Evolutionary conservation across 2,888 invertebrate species (phyloP), one percentile per base, ranked within the genome.

Genomic region (Prosapia bicincta): DNA sequence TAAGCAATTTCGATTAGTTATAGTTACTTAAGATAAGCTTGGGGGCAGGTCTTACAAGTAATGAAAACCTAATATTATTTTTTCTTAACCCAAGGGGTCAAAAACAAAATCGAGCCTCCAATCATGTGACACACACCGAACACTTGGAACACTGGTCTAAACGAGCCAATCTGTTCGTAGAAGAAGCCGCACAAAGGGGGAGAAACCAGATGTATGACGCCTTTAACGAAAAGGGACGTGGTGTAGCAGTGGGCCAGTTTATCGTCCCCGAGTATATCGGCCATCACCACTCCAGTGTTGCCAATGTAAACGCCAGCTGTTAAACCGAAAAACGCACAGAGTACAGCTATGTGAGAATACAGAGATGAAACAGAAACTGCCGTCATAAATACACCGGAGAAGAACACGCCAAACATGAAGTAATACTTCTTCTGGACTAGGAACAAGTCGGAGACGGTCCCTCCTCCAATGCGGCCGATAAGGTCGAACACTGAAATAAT

Each of bases 251-350:
- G 93, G 82, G 94, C 93, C 0, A 95, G 84, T n/a, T 93, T 88
- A 80, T 95, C 94, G 0, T 92, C 91, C 0, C 95, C 95, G 6
- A 95, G 83, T 91, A 95, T 91, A 82, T 95, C 95, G 0, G 94
- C 93, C 93, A 95, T 94, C 3, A 95, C 93, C 43, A 95, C 90
- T 0, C 95, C 94, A 0, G 94, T 94, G 15, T 95, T 91, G 3
- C 95, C 95, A 0, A 94, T 93, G 83, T 95, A 95, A 1, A 92
- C 89, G 10, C 95, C 95, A 0, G 95, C 94, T 1, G 94, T 92
- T 20, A 95, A 85, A 0, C 95, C 95, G 82, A 95, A 95, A 0
- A 92, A 82, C 0, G 91, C 90, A 84, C 94, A 95, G 82, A 91
- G 92, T 28, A 88, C 86, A 70, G 92, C 89, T 0, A 94, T 88